phyloP scores from a whole-genome alignment of 2,888 invertebrate genomes.

The Erpobdella octoculata region DNA sequence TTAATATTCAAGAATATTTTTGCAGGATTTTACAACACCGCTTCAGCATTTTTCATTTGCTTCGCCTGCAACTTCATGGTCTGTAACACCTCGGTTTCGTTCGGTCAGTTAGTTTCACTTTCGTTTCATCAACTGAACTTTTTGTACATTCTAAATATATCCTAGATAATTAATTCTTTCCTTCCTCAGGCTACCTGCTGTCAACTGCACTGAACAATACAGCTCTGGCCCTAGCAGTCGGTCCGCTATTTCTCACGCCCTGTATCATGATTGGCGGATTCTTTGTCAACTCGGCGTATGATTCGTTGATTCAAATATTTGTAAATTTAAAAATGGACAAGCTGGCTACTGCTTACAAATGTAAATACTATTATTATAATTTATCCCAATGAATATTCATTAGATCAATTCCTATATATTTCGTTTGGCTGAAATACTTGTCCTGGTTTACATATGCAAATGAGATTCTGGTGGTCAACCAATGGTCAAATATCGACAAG shows the following conservation, averaged over 20 bases:
- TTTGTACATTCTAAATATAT: neutral
- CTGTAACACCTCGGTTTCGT: conserved; percentile 78
- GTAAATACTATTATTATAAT: neutral
- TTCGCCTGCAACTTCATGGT: conserved; percentile 68
- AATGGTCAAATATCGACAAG: conserved; percentile 71
- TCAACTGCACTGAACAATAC: conserved; percentile 76
- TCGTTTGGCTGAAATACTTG: conserved; percentile 58
- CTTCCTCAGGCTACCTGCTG: conserved; percentile 66
- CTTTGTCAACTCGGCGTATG: conserved; percentile 77
- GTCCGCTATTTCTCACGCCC: conserved; percentile 84
- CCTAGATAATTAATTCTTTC: neutral
- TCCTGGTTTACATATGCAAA: conserved; percentile 89
- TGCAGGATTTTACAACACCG: conserved; percentile 52
- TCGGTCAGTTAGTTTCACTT: conserved; percentile 47
- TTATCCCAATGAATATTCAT: neutral
- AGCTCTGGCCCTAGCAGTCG: conserved; percentile 80
- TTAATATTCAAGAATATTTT: too few relatives aligned
- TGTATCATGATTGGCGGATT: conserved; percentile 90
- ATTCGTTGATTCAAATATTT: neutral
- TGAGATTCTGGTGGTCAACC: conserved; percentile 78
- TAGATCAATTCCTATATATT: conserved; percentile 48
- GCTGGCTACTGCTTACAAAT: too few relatives aligned
- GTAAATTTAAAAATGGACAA: too few relatives aligned
- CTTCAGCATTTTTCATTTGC: conserved; percentile 41
- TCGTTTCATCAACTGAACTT: neutral